Evolutionary conservation across 2,113 vertebrate species (phyloP), one percentile per base, ranked within the genome.

Genomic region (Aphyosemion australe): DNA sequence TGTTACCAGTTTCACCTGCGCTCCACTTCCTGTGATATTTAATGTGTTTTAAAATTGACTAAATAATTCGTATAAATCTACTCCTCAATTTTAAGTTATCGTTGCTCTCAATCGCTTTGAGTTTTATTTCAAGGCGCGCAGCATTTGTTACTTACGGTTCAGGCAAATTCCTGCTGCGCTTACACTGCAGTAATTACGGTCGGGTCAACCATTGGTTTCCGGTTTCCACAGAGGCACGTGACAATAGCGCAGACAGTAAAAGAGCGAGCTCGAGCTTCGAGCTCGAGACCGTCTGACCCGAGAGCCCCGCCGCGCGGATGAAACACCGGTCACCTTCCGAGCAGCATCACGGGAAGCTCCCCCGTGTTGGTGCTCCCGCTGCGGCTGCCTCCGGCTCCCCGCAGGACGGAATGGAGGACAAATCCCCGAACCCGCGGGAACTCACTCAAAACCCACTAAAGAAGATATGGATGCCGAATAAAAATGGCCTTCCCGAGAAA

Each of bases 401-500:
- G 57, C 61, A 14, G 13, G 52, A 53, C 74, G 58, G 55, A 39
- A 87, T 88, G 86, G 87, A 90, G 61, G 83, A 90, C 31, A 48
- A 54, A 21, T 12, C 74, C 0, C 63, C 75, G 0, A 85, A 58
- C 7, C 93, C 93, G 14, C 89, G 94, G 43, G 95, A 97, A 65
- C 87, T 97, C 61, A 96, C 95, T 10, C 95, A 96, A 61, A 97
- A 97, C 76, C 95, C 95, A 0, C 84, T 96, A 26, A 95, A 96
- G 88, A 97, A 97, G 84, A 96, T 95, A 69, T 97, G 95, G 95
- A 93, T 96, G 89, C 95, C 95, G 5, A 95, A 88, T 68, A 95
- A 92, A 90, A 95, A 96, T 67, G 95, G 95, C 74, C 92, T 91
- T 61, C 94, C 95, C 0, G 95, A 94, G 19, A 91, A 90, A 63